Evolutionary conservation across 2,113 vertebrate species (phyloP).

Genomic region (Microcebus tavaratra): DNA sequence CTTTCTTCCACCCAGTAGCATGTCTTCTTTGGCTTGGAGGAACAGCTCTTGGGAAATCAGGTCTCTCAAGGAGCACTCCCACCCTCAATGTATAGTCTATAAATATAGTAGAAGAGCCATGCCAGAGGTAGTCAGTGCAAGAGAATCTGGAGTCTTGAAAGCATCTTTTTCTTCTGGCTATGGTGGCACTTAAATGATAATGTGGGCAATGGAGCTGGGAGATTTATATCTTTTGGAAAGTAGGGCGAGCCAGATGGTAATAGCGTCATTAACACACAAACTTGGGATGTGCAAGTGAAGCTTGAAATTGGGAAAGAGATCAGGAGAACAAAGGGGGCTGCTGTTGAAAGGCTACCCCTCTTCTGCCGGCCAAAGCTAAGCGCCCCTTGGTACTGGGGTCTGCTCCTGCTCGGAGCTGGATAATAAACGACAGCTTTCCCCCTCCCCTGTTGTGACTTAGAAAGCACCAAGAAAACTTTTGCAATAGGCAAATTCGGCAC

Average conservation of each 20-base stretch:
- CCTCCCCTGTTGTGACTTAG: constrained; percentile 85
- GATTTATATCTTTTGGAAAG: constrained; percentile 94
- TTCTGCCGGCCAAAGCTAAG: constrained; percentile 84
- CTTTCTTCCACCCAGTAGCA: constrained; percentile 21
- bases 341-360: constrained; percentile 88
- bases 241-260: constrained; percentile 93
- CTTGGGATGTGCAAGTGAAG: constrained; percentile 89
- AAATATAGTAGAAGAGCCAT: constrained; percentile 65
- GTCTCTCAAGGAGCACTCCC: background rate
- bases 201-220: constrained; percentile 83
- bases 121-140: constrained; percentile 72
- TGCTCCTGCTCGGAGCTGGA: constrained; percentile 82
- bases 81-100: constrained; percentile 59
- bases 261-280: constrained; percentile 93
- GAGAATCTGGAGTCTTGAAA: constrained; percentile 84
- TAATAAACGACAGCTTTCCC: constrained; percentile 84
- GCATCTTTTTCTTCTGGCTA: constrained; percentile 87
- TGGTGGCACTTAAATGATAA: constrained; percentile 85
- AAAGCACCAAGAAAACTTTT: constrained; percentile 87
- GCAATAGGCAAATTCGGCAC: constrained; percentile 85
- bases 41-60: constrained; percentile 30
- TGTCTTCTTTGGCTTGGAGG: constrained; percentile 54
- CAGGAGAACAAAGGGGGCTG: constrained; percentile 92
- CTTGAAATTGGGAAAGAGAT: constrained; percentile 90
- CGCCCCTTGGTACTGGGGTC: constrained; percentile 82